A percentile compares a stretch with the other conserved stretches of the same genome.
Evolutionary conservation across 1,140 invertebrate genomes (phyloP).

Genomic region (Eumaeus atala): DNA sequence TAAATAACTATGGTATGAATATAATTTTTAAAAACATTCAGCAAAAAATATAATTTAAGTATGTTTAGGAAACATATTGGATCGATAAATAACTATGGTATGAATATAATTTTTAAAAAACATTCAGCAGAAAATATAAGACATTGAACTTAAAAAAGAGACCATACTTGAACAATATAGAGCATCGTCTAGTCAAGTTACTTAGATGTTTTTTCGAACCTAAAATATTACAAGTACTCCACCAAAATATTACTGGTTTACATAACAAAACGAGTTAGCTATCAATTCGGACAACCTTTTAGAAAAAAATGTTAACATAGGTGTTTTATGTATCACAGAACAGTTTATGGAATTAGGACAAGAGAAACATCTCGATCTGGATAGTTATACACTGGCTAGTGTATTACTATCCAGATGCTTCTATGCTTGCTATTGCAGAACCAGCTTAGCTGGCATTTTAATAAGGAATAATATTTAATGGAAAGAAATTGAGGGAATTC

Average conservation of each 20-base stretch:
- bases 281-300: no score
- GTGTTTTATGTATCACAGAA: no score
- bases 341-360: no score
- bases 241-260: no score
- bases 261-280: no score
- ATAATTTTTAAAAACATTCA: neutral
- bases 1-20: neutral
- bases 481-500: no score
- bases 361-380: neutral
- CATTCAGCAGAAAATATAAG: neutral
- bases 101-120: neutral
- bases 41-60: neutral
- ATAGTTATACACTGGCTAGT: neutral
- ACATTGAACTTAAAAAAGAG: neutral
- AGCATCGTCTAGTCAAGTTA: neutral
- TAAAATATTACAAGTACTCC: neutral
- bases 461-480: neutral
- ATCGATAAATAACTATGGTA: neutral
- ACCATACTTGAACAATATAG: neutral
- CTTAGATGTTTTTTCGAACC: neutral
- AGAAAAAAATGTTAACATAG: no score
- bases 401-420: no score
- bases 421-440: no score
- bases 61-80: neutral
- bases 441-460: neutral